A percentile compares a stretch with the other conserved stretches of the same genome.
phyloP scores from a whole-genome alignment of 2,797 vertebrate species.

The Anabas testudineus region DNA sequence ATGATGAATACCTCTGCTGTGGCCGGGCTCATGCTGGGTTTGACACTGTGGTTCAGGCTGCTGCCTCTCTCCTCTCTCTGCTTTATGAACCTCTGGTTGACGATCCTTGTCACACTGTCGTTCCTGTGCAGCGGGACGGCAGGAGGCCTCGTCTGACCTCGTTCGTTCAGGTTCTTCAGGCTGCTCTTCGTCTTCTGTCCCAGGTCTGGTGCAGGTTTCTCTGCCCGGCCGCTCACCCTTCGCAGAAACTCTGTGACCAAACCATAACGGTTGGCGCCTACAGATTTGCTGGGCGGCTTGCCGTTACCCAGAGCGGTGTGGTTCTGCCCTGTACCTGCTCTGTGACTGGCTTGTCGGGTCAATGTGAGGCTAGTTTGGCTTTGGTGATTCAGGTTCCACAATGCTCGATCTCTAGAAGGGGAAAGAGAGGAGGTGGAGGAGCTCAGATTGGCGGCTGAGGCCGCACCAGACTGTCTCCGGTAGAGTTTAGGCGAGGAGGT shows the following conservation, averaged over 20 bases:
- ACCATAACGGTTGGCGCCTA: conserved; percentile 85
- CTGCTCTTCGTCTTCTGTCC: conserved; percentile 73
- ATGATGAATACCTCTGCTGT: conserved; percentile 84
- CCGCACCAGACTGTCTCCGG: conserved; percentile 84
- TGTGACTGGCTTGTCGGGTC: conserved; percentile 86
- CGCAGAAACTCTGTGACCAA: conserved; percentile 97
- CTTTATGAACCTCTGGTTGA: conserved; percentile 93
- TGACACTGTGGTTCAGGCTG: conserved; percentile 65
- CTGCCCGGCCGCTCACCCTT: conserved; percentile 91
- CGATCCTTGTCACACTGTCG: conserved; percentile 88
- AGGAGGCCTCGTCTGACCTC: conserved; percentile 59
- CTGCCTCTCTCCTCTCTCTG: conserved; percentile 75
- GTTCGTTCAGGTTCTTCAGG: conserved; percentile 83
- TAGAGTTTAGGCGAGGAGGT: conserved; percentile 92
- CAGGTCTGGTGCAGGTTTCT: conserved; percentile 64
- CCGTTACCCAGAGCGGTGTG: conserved; percentile 42
- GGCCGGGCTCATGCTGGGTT: conserved; percentile 74
- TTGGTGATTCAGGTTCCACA: conserved; percentile 89
- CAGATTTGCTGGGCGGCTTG: conserved; percentile 83
- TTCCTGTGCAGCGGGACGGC: conserved; percentile 80
- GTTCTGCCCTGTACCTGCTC: conserved; percentile 78
- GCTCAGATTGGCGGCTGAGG: conserved; percentile 56
- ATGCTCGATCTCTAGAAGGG: conserved; percentile 85
- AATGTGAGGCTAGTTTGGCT: conserved; percentile 86
- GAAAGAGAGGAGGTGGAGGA: conserved; percentile 58